Base-by-base conservation (phyloP, 1,140 invertebrate species). In the Drosophila elegans region DNA sequence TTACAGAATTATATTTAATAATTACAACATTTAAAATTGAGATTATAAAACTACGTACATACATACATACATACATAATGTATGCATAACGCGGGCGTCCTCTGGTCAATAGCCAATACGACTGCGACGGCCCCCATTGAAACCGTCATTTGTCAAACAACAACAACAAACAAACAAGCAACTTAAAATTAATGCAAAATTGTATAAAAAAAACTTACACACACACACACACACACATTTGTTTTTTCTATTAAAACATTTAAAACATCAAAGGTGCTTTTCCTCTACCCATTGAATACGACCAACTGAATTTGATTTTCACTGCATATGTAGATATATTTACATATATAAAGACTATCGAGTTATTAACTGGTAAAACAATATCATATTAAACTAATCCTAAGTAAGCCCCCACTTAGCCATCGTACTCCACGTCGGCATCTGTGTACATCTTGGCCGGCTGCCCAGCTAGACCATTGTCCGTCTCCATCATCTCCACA, bases 401-500 rank as follows among this genome's bases (percentile, higher is more conserved):
- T 29, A 13, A 42, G 3, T 34, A 29, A 21, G 10, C 1, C 4
- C 12, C 4, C 12, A n/a, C 27, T 56, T 45, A 69, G 42, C 82
- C 81, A 6, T 62, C 67, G 52, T 88, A 91, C 16, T 64, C 78
- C 29, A 91, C 90, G 66, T 91, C 90, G 44, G 88, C 78, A 53
- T 92, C 91, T 61, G 91, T 92, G 42, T 91, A 92, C 68, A 91
- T 91, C 75, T 85, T 79, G 16, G 88, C 49, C 1, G 86, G 74
- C 53, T 78, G 57, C 7, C 63, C 59, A 6, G 54, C 75, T 13
- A 61, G 39, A n/a, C 66, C 76, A 57, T 91, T 80, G 21, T 75
- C 67, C n/a, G 77, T 80, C 63, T 92, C 91, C 81, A 91, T 92
- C 90, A 93, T 92, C 94, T 97, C 96, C 52, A 94, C 80, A 93